A percentile compares a stretch with the other conserved stretches of the same genome.
phyloP scores from a whole-genome alignment of 2,888 invertebrate species.

The Kuschelorhynchus macadamiae region DNA sequence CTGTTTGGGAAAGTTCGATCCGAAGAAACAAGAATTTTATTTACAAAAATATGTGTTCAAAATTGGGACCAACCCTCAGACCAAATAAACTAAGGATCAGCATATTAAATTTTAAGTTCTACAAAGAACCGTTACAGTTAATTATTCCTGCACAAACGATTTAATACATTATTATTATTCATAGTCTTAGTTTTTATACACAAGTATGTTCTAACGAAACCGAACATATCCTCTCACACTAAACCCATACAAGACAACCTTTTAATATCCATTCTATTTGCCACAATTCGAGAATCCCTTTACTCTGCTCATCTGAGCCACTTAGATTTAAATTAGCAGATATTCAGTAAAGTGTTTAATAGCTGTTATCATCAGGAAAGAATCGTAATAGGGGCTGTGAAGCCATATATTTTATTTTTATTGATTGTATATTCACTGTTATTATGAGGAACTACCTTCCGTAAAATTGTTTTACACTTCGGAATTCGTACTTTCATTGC shows the following conservation, averaged over 20 bases:
- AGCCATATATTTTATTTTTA: constrained; percentile 17
- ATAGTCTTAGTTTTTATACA: too few species aligned
- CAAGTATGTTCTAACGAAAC: too few species aligned
- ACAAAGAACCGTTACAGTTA: too few species aligned
- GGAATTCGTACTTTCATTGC: constrained; percentile 25
- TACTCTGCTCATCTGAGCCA: constrained; percentile 21
- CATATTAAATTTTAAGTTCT: too few species aligned
- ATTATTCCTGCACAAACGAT: too few species aligned
- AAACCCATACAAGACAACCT: constrained; percentile 18
- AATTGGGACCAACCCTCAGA: too few species aligned
- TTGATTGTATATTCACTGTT: constrained; percentile 3
- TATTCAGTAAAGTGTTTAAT: constrained; percentile 32
- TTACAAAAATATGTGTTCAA: too few species aligned
- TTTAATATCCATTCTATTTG: constrained; percentile 31
- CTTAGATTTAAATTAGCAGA: constrained; percentile 29
- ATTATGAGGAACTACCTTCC: constrained; percentile 25
- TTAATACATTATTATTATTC: too few species aligned
- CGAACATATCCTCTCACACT: constrained; percentile 18
- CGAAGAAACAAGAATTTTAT: too few species aligned
- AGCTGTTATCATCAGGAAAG: constrained; percentile 24
- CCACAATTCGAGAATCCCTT: constrained; percentile 30
- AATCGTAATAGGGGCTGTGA: constrained; percentile 24
- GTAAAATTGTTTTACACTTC: constrained; percentile 27
- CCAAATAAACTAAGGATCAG: too few species aligned
- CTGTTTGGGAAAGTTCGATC: too few species aligned